Evolutionary conservation across 1,140 invertebrate genomes (phyloP).

Genomic region (Temnothorax nylanderi): DNA sequence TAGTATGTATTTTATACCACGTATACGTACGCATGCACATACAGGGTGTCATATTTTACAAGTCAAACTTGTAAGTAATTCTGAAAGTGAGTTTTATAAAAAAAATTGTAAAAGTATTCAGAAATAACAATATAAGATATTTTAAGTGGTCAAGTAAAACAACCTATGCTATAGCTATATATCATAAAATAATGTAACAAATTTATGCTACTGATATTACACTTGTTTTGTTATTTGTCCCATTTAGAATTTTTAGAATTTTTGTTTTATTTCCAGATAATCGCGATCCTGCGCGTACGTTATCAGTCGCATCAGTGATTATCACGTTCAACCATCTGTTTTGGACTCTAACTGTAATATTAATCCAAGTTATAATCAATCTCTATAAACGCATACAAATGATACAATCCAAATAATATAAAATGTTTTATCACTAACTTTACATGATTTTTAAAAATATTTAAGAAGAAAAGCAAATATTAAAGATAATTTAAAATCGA

Average conservation of each 20-base stretch:
- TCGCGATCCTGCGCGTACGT: conserved; percentile 56
- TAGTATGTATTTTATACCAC: background rate
- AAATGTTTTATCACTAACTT: background rate
- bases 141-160: background rate
- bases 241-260: conserved; percentile 10
- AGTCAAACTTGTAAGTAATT: background rate
- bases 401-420: background rate
- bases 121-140: background rate
- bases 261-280: conserved; percentile 77
- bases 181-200: background rate
- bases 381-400: background rate
- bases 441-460: background rate
- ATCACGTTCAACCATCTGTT: conserved; percentile 8
- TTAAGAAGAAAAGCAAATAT: background rate
- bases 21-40: background rate
- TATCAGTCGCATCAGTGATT: conserved; percentile 75
- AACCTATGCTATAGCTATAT: background rate
- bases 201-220: background rate
- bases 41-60: background rate
- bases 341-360: background rate
- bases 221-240: background rate
- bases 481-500: background rate
- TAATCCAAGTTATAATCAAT: conserved; percentile 10
- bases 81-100: background rate
- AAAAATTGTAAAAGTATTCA: background rate